Evolutionary conservation across 2,888 invertebrate genomes (phyloP).

Genomic region (Gymnocheta viridis): DNA sequence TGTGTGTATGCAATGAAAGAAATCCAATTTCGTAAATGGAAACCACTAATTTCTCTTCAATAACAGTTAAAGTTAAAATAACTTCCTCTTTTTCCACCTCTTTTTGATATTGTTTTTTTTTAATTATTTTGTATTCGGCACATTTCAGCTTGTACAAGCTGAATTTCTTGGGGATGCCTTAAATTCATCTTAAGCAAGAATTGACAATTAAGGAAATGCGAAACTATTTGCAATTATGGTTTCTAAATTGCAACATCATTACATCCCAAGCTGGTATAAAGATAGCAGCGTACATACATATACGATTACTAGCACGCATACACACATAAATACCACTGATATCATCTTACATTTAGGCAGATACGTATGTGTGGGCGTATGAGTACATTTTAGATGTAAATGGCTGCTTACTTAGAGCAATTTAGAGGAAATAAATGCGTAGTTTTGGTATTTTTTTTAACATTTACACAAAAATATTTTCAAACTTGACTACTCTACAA

Average conservation of each 20-base stretch:
- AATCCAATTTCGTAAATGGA: conserved; percentile 56
- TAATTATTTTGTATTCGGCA: background rate
- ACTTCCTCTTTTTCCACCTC: conserved; percentile 12
- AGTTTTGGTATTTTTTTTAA: background rate
- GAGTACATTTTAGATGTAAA: background rate
- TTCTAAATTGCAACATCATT: conserved; percentile 68
- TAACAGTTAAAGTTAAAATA: conserved; percentile 46
- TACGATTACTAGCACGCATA: too few species aligned
- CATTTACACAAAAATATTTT: conserved; percentile 32
- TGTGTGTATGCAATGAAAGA: conserved; percentile 30
- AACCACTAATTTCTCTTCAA: conserved; percentile 56
- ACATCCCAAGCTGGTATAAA: conserved; percentile 46
- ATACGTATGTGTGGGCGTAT: background rate
- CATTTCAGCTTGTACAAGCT: background rate
- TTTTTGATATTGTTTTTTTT: background rate
- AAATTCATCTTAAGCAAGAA: conserved; percentile 63
- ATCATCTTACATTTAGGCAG: background rate
- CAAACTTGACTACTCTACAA: conserved; percentile 49
- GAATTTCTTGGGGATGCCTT: conserved; percentile 44
- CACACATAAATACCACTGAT: background rate
- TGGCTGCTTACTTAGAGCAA: conserved; percentile 27
- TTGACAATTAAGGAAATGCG: conserved; percentile 69
- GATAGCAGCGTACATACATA: conserved; percentile 39
- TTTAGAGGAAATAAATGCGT: conserved; percentile 34
- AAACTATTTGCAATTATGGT: conserved; percentile 71